These are phyloP conservation scores for Desmophyllum pertusum DNA, from an alignment of 92 coral and sea anemone genomes.

Conservation along the genomic window DNA sequence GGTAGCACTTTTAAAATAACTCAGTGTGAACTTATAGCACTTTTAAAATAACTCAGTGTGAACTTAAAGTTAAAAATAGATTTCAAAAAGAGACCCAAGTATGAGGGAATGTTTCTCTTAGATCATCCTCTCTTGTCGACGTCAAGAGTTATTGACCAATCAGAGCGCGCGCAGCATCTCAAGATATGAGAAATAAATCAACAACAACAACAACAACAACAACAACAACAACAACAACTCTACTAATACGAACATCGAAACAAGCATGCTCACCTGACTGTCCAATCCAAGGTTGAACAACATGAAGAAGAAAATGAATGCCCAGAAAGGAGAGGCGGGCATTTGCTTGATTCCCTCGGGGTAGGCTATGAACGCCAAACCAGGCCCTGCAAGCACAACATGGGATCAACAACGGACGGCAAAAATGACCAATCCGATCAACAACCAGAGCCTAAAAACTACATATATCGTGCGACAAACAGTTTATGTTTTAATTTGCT, in stretches of 20 bases:
- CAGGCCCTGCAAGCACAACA: slow-evolving; percentile 59
- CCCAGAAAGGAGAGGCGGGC: slow-evolving; percentile 92
- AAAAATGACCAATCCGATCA: not conserved
- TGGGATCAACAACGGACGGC: not conserved
- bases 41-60: too few relatives aligned
- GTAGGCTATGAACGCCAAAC: slow-evolving; percentile 88
- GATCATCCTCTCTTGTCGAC: too few relatives aligned
- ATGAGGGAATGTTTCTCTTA: too few relatives aligned
- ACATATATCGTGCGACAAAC: not conserved
- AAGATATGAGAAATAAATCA: too few relatives aligned
- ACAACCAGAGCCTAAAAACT: not conserved
- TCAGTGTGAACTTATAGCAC: too few relatives aligned
- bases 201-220: not conserved
- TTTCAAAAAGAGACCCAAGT: too few relatives aligned
- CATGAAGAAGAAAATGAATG: slow-evolving; percentile 89
- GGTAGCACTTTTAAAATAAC: too few relatives aligned
- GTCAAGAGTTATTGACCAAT: too few relatives aligned
- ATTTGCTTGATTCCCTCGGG: slow-evolving; percentile 89
- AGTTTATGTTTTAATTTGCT: too few relatives aligned
- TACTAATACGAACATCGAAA: not conserved
- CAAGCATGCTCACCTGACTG: slow-evolving; percentile 64
- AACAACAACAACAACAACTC: not conserved
- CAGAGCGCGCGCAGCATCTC: too few relatives aligned
- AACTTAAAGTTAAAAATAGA: too few relatives aligned
- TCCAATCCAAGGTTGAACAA: slow-evolving; percentile 87